Conservation (phyloP, 2,888 invertebrate species). For the Polydrusus pterygomalis region DNA sequence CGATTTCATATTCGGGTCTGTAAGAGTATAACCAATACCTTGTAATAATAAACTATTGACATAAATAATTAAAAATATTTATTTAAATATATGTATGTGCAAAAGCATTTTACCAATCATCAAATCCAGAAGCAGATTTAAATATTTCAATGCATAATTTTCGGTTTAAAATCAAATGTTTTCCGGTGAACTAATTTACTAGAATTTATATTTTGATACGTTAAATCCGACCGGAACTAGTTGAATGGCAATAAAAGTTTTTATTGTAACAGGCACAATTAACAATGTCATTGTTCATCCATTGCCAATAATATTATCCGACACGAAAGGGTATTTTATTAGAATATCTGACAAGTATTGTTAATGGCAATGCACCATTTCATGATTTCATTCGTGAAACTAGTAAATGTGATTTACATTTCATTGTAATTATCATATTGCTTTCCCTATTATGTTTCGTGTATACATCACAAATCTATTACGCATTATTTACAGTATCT, state of each 20-base stretch:
- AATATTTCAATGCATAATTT: neutral
- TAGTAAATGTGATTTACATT: slow-evolving; percentile 66
- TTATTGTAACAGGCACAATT: slow-evolving; percentile 28
- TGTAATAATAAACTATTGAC: neutral
- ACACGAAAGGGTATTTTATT: slow-evolving; percentile 58
- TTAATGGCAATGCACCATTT: slow-evolving; percentile 65
- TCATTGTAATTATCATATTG: slow-evolving; percentile 66
- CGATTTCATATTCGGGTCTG: too few relatives aligned
- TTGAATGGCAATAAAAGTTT: slow-evolving; percentile 9
- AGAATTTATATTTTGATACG: slow-evolving; percentile 12
- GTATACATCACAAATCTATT: slow-evolving; percentile 57
- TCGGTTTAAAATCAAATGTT: slow-evolving; percentile 5
- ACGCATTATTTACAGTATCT: slow-evolving; percentile 49
- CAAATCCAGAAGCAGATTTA: neutral
- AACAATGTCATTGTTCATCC: slow-evolving; percentile 40
- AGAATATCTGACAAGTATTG: slow-evolving; percentile 66
- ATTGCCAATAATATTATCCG: slow-evolving; percentile 30
- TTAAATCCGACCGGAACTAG: neutral
- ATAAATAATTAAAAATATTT: too few relatives aligned
- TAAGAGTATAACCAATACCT: too few relatives aligned
- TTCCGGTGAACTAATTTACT: neutral
- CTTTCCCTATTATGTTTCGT: slow-evolving; percentile 56
- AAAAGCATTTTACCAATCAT: too few relatives aligned
- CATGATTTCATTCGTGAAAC: slow-evolving; percentile 63
- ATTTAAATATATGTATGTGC: too few relatives aligned